These are phyloP conservation scores for Trichomycterus rosablanca DNA, from an alignment of 2,113 vertebrate species.

Conservation along the genomic window DNA sequence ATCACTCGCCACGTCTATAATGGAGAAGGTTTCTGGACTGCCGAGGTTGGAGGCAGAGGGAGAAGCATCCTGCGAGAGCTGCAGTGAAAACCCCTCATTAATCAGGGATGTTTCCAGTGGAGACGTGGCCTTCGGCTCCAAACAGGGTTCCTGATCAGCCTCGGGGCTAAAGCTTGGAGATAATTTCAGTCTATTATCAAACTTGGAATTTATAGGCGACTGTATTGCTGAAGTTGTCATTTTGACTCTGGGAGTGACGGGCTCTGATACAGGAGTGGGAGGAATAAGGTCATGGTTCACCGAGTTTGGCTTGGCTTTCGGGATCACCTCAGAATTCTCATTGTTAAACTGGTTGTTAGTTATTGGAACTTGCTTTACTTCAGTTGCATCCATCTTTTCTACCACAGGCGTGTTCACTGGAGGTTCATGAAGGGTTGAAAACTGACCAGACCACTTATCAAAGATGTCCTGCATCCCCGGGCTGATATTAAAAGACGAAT, in stretches of 20 bases:
- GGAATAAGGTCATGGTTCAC: slow-evolving; percentile 65
- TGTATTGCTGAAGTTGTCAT: slow-evolving; percentile 60
- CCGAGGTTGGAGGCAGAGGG: slow-evolving; percentile 53
- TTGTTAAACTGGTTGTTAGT: not conserved
- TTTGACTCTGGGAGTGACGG: slow-evolving; percentile 64
- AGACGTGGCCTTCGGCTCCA: slow-evolving; percentile 17
- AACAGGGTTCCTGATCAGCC: slow-evolving; percentile 1
- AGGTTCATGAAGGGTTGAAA: slow-evolving; percentile 34
- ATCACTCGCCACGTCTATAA: slow-evolving; percentile 90
- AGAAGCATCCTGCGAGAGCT: slow-evolving; percentile 72
- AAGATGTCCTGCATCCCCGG: slow-evolving; percentile 81
- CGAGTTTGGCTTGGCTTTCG: slow-evolving; percentile 27
- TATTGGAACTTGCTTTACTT: not conserved
- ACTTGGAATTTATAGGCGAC: slow-evolving; percentile 39
- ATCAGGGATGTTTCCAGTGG: slow-evolving; percentile 42
- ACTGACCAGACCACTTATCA: slow-evolving; percentile 73
- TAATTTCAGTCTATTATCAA: not conserved
- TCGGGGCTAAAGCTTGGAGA: not conserved
- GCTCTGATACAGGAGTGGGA: slow-evolving; percentile 67
- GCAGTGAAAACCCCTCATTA: slow-evolving; percentile 67
- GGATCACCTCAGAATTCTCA: not conserved
- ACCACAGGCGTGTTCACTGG: not conserved
- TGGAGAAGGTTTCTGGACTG: slow-evolving; percentile 73
- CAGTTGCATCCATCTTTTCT: not conserved
- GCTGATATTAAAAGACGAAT: slow-evolving; percentile 69